Conservation (phyloP, 2,888 invertebrate genomes). For the Caenorhabditis doughertyi region DNA sequence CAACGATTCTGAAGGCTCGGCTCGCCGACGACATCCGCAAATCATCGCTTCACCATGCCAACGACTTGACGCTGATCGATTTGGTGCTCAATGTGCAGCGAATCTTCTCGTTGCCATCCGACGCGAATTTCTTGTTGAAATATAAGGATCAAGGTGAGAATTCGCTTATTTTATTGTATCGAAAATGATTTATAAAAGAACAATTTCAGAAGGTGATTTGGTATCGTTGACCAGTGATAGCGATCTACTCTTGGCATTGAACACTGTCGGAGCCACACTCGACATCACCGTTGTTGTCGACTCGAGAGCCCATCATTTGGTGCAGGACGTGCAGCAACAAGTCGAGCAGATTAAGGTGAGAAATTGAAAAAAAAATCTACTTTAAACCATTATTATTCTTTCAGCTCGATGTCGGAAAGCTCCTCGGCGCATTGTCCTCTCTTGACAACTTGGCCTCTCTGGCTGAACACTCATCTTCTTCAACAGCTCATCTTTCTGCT, state of each 20-base stretch:
- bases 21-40: slow-evolving; percentile 75
- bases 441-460: slow-evolving; percentile 43
- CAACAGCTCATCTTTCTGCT: slow-evolving; percentile 3
- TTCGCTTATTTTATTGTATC: no score
- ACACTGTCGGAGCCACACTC: slow-evolving; percentile 54
- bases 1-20: slow-evolving; percentile 69
- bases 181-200: no score
- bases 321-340: slow-evolving; percentile 42
- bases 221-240: slow-evolving; percentile 74
- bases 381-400: slow-evolving; percentile 16
- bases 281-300: slow-evolving; percentile 35
- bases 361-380: no score
- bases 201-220: slow-evolving; percentile 77
- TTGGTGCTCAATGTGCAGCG: slow-evolving; percentile 73
- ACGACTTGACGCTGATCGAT: slow-evolving; percentile 75
- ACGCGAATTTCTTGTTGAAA: slow-evolving; percentile 69
- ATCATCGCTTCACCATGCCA: slow-evolving; percentile 69
- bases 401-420: slow-evolving; percentile 51
- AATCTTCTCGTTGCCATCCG: slow-evolving; percentile 69
- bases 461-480: neutral
- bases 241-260: slow-evolving; percentile 74
- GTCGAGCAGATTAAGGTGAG: slow-evolving; percentile 62
- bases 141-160: slow-evolving; percentile 77
- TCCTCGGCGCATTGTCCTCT: slow-evolving; percentile 37
- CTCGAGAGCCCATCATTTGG: slow-evolving; percentile 19